These are phyloP conservation scores for Rhea pennata DNA, from an alignment of 2,113 vertebrate species.

Conservation along the genomic window DNA sequence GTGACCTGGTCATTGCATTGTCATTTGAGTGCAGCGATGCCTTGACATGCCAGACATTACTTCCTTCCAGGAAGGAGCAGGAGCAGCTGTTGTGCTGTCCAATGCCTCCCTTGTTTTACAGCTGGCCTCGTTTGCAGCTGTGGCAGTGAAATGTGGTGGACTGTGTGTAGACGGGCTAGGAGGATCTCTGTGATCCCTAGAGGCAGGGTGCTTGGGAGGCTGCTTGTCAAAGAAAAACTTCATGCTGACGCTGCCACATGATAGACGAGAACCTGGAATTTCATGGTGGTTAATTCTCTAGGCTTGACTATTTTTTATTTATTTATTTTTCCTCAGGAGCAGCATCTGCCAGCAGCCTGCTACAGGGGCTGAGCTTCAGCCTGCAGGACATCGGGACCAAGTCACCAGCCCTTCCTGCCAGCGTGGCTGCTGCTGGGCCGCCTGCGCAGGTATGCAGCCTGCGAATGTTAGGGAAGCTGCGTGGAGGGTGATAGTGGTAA, in stretches of 20 bases:
- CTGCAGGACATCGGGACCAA: conserved; percentile 95
- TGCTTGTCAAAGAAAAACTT: neutral
- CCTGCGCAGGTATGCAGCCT: conserved; percentile 74
- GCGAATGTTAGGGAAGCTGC: accelerated
- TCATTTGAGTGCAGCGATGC: accelerated
- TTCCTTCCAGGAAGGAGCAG: neutral
- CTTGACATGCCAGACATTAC: accelerated
- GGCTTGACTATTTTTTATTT: neutral
- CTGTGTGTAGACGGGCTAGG: neutral
- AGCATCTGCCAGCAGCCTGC: conserved; percentile 94
- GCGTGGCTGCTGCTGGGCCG: conserved; percentile 47
- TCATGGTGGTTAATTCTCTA: neutral
- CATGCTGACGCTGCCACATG: accelerated
- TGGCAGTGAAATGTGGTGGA: neutral
- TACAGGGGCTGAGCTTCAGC: conserved; percentile 97
- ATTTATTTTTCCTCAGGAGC: conserved; percentile 65
- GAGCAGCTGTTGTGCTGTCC: too few species aligned
- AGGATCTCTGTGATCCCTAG: accelerated
- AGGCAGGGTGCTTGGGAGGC: neutral
- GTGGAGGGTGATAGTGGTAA: accelerated
- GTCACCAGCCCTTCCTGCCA: conserved; percentile 80
- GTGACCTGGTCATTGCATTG: neutral
- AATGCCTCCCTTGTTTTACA: neutral
- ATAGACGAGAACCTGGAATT: neutral
- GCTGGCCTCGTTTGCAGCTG: neutral